Base-by-base conservation (phyloP, 2,797 vertebrate species). In the Clarias fuscus region DNA sequence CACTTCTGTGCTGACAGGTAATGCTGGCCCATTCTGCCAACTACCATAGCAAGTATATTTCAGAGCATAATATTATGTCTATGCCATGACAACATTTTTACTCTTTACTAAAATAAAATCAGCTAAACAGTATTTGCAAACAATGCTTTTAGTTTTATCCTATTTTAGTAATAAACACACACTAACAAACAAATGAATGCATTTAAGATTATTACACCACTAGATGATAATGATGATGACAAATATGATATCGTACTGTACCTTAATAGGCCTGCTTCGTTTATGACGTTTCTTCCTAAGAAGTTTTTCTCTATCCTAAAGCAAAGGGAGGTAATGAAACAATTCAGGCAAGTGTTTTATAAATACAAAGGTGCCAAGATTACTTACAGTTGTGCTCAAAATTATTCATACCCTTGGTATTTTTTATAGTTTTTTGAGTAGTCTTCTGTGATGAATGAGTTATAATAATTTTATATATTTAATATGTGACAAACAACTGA, bases 211-310 rank as follows among this genome's bases (percentile, higher is more conserved):
- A 77, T 11, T 20, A 59, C 53, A 53, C 48, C 33, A 61, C 53
- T 56, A 61, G 24, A 18, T 30, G 61, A 59, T 20, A 37, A 10
- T 22, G 24, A 0, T 3, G 62, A 62, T 62, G 59, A 33, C 3
- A 76, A 37, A 78, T 3, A 40, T n/a, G 6, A 62, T 13, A 72
- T n/a, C 58, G 93, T 94, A 33, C 33, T 33, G 33, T 33, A 98
- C 98, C 97, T 99, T 99, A 89, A 99, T 97, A 85, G 97, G 97
- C 90, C 98, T 97, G 33, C 96, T 98, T 95, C 98, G 97, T 97
- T 98, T 99, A 96, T 99, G 98, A 79, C 95, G 97, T 93, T 97
- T 98, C 91, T 98, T 97, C 77, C 98, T 94, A 84, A 99, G 95
- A 0, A 99, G 96, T 91, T 99, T 99, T 94, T 99, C 98, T 91